Conservation (phyloP, 1,140 invertebrate species). For the Bombus vancouverensis region DNA sequence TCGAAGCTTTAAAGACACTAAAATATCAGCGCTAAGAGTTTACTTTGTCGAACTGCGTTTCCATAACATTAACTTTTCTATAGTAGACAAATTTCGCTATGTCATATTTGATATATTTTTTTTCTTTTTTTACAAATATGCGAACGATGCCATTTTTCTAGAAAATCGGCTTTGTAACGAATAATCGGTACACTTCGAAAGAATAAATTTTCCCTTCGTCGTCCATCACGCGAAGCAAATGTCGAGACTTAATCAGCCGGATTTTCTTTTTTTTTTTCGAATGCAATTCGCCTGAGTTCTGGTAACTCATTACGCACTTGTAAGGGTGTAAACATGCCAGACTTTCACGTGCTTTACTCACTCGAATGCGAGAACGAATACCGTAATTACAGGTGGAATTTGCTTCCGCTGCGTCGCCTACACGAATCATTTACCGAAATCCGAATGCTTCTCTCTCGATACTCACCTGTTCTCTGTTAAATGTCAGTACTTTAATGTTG, state of each 20-base stretch:
- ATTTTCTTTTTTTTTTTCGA: not conserved
- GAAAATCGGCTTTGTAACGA: too few species aligned
- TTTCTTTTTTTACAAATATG: too few species aligned
- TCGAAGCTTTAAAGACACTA: too few species aligned
- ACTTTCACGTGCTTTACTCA: not conserved
- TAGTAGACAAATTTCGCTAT: too few species aligned
- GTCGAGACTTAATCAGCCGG: not conserved
- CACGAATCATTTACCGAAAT: not conserved
- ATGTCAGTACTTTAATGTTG: not conserved
- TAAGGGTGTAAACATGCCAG: not conserved
- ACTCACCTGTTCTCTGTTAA: not conserved
- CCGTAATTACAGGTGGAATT: conserved; percentile 19
- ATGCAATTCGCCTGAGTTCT: not conserved
- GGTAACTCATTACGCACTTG: not conserved
- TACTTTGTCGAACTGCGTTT: too few species aligned
- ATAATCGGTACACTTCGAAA: too few species aligned
- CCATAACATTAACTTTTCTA: too few species aligned
- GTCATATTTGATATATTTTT: too few species aligned
- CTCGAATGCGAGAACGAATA: not conserved
- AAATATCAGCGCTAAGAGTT: too few species aligned
- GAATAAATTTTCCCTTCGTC: not conserved
- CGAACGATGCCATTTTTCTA: too few species aligned
- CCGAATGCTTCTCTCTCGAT: not conserved
- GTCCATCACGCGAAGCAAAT: not conserved
- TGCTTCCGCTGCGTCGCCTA: not conserved